Evolutionary conservation across 2,113 vertebrate species (phyloP).

Genomic region (Psettodes erumei): DNA sequence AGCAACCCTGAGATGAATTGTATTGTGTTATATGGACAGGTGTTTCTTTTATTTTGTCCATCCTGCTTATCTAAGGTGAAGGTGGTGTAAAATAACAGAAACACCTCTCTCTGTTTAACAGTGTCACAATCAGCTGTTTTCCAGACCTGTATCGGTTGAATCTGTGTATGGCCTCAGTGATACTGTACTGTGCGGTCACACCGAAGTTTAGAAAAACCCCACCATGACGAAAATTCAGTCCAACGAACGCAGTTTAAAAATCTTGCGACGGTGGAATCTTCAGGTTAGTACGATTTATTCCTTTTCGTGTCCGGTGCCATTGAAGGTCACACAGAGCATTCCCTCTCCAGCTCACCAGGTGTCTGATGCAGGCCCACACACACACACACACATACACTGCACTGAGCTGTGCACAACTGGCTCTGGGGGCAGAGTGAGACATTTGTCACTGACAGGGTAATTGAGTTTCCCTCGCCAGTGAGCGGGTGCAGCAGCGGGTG

Average conservation of each 20-base stretch:
- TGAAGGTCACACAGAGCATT: not conserved
- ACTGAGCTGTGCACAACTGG: not conserved
- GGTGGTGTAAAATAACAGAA: too few relatives aligned
- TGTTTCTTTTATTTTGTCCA: not conserved
- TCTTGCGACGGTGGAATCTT: not conserved
- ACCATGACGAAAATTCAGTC: too few relatives aligned
- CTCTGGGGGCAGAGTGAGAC: slow-evolving; percentile 21
- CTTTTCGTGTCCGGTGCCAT: not conserved
- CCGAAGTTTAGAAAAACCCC: too few relatives aligned
- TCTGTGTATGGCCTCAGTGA: too few relatives aligned
- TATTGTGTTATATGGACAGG: too few relatives aligned
- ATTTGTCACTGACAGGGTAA: slow-evolving; percentile 50
- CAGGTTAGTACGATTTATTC: not conserved
- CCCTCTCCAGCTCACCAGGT: slow-evolving; percentile 11
- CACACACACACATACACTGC: not conserved
- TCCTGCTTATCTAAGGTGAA: too few relatives aligned
- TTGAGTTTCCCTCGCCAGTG: slow-evolving; percentile 30
- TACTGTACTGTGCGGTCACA: too few relatives aligned
- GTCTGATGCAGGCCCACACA: too few relatives aligned
- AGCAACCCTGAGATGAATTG: too few relatives aligned
- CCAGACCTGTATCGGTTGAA: not conserved
- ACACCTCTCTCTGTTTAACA: too few relatives aligned
- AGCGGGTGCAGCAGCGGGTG: not conserved
- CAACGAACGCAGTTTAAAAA: not conserved
- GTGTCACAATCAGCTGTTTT: too few relatives aligned